Evolutionary conservation across 2,797 vertebrate species (phyloP), one percentile per base, ranked within the genome.

Genomic region (Lateolabrax maculatus): DNA sequence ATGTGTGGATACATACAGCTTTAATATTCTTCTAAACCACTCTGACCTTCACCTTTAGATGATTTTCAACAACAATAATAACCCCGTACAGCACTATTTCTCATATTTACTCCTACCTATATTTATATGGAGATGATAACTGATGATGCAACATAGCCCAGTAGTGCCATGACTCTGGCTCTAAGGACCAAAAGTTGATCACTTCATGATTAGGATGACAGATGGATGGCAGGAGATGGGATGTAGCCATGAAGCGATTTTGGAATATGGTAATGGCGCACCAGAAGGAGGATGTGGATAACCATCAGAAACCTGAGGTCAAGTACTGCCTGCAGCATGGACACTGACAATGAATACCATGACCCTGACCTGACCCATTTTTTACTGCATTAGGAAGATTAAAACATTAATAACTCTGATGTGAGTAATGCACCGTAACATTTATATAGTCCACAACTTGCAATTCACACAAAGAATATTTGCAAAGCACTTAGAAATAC

Each of bases 51-150:
- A 65, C 25, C 34, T 73, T 29, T 67, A 7, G 6, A 29, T 61
- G 63, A 52, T 52, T 71, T 73, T 55, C 12, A 19, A 23, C 16
- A 41, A 58, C 49, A 37, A 5, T 66, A 67, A 67, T 55, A 29
- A 27, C 48, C 23, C 18, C 39, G n/a, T n/a, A 46, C 21, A 18
- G 16, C 15, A 7, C 23, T 10, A 13, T 44, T 12, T 53, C 16
- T 80, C 27, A 48, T 19, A 60, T 52, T n/a, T 37, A 77, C 65
- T 74, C 57, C 62, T 75, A 63, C 61, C 29, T 46, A n/a, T 79
- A 71, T 83, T 84, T 86, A 39, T 57, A 52, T 66, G 31, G 36
- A 79, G 71, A 80, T 23, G 36, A 71, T 44, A 51, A 27, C 27
- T 63, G 34, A 44, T 69, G 53, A 79, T 75, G 64, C 69, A 12